These are phyloP conservation scores for Sinocyclocheilus anshuiensis DNA, from an alignment of 2,113 vertebrate species.

Conservation along the genomic window DNA sequence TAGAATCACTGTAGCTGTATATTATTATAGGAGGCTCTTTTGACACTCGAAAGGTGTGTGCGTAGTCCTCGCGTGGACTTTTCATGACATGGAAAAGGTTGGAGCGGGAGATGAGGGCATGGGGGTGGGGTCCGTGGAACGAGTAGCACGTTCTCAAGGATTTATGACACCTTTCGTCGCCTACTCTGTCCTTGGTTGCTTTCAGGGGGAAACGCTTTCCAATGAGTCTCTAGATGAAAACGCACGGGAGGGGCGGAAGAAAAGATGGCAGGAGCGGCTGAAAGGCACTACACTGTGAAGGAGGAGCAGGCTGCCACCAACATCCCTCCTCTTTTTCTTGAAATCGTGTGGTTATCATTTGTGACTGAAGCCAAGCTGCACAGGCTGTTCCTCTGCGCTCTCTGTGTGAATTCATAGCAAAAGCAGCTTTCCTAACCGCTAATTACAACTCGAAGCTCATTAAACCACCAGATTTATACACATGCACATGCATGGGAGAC, in stretches of 20 bases:
- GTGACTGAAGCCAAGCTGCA: constrained; percentile 8
- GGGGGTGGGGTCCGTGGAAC: constrained; percentile 38
- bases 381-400: constrained; percentile 12
- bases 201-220: constrained; percentile 43
- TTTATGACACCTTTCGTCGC: constrained; percentile 54
- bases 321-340: constrained; percentile 39
- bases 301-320: constrained; percentile 3
- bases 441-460: constrained; percentile 34
- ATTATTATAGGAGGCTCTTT: constrained; percentile 41
- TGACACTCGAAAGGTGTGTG: constrained; percentile 42
- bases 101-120: neutral
- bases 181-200: constrained; percentile 54
- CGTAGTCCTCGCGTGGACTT: constrained; percentile 1
- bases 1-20: constrained; percentile 39
- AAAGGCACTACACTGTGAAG: constrained; percentile 31
- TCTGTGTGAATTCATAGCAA: constrained; percentile 18
- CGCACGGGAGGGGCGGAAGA: constrained; percentile 18
- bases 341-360: constrained; percentile 2
- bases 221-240: constrained; percentile 55
- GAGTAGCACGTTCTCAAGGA: constrained; percentile 47
- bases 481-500: neutral
- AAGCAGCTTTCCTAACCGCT: constrained; percentile 22
- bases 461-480: constrained; percentile 14
- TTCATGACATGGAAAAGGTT: constrained; percentile 33
- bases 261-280: constrained; percentile 43